Base-by-base conservation (phyloP, 2,113 vertebrate genomes). In the Pomatostomus ruficeps region DNA sequence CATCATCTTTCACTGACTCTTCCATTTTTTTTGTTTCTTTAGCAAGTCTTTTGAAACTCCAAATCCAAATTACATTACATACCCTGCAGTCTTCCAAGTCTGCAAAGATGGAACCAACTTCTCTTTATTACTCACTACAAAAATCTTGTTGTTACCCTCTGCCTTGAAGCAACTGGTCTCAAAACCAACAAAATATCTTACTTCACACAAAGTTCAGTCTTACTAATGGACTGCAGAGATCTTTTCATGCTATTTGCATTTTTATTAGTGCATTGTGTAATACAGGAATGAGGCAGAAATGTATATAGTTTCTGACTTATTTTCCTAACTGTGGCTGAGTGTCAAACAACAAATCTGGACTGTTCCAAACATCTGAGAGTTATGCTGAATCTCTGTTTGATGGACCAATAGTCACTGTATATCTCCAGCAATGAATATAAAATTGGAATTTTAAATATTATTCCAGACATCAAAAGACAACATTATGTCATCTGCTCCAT, bases 391-490 rank as follows among this genome's bases (percentile, higher is more conserved):
- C 14, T 85, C 49, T 1, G 4, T 89, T 85, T 86, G 61, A 79
- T 49, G 28, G 19, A 78, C 16, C 20, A 67, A 75, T 28, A 79
- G 35, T 36, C 76, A 55, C 35, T 45, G 14, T 31, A 10, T 48
- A 20, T 76, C 58, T 80, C 65, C 48, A 91, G 78, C n/a, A 93
- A 55, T 57, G 23, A 51, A 90, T 73, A 55, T 28, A 85, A 92
- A 92, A 78, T 42, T 86, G 43, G 42, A 79, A 82, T 91, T 93
- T 89, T 20, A 82, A 96, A 93, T 83, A 76, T 70, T 93, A 72
- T 93, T 95, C 85, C 58, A 66, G 68, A 43, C 59, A 82, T 85
- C 48, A 95, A 43, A 93, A 84, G 63, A 65, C 42, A 88, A 66
- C 33, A 59, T 84, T 85, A 71, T 85, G 48, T 77, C 94, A 91